These are phyloP conservation scores for Sanderia malayensis DNA, from an alignment of 30 jellyfish, hydroid and myxozoan species.

Conservation along the genomic window DNA sequence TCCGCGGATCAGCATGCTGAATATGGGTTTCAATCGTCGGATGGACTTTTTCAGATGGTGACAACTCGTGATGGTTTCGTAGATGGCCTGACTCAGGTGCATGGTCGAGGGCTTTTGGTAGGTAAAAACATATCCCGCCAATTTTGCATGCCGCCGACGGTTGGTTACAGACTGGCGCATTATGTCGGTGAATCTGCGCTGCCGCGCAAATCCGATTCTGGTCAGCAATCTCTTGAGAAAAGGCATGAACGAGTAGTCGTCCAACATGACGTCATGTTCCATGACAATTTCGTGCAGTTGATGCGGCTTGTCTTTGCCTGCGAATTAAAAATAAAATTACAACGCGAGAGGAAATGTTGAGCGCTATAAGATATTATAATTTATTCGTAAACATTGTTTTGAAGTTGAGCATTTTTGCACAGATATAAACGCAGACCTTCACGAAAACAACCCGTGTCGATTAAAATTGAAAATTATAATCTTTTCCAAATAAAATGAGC, in stretches of 20 bases:
- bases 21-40: conserved; percentile 28
- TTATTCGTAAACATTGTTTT: too few relatives aligned
- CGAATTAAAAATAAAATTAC: too few relatives aligned
- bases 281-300: conserved; percentile 54
- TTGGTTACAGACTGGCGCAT: conserved; percentile 2
- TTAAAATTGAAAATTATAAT: too few relatives aligned
- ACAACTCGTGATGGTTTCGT: conserved; percentile 38
- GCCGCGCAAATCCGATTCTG: conserved; percentile 31
- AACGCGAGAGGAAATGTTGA: too few relatives aligned
- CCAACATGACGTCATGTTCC: conserved; percentile 47
- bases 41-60: conserved; percentile 32
- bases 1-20: conserved; percentile 44
- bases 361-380: too few relatives aligned
- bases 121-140: neutral
- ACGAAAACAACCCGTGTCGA: too few relatives aligned
- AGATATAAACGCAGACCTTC: too few relatives aligned
- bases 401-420: too few relatives aligned
- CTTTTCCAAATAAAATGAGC: too few relatives aligned
- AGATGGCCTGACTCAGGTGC: conserved; percentile 21
- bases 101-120: neutral
- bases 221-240: conserved; percentile 19
- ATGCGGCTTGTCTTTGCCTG: too few relatives aligned
- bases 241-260: conserved; percentile 32
- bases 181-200: conserved; percentile 2
- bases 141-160: neutral